Evolutionary conservation across 2,888 invertebrate species (phyloP), one percentile per base, ranked within the genome.

Genomic region (Microctonus aethiopoides): DNA sequence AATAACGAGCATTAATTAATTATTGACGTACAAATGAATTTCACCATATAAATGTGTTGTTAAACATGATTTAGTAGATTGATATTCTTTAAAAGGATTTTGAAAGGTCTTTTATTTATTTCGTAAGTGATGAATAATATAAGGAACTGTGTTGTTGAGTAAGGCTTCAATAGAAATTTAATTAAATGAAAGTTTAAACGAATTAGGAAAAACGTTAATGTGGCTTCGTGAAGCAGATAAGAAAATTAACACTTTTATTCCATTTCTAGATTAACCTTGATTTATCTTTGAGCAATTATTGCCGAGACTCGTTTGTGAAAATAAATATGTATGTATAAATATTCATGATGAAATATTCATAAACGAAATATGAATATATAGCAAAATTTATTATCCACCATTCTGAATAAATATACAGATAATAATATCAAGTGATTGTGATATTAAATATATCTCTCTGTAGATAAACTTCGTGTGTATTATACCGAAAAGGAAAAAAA

Each of bases 181-280:
- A 72, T 73, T 73, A 72, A 62, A 63, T 73, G 70, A 67, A 57
- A 70, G 16, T 16, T 70, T 75, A 75, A 75, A 69, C 67, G 70
- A 73, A 75, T 75, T 75, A 70, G 67, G 60, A 36, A 52, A 62
- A n/a, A 66, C 52, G 36, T 70, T 68, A 54, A 24, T 72, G 68
- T 52, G 75, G 75, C 74, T 75, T 74, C 75, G 39, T 57, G 16
- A 46, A 34, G 20, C 46, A 46, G 46, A 20, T 46, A 69, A 57
- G 62, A 63, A 29, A 5, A 29, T 9, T 22, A 16, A 39, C 36
- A 41, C 24, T 22, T 39, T 62, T 13, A 26, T n/a, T 62, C 64
- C 26, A 24, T 63, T 41, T 22, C 63, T 26, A 10, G 7, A 10
- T 61, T 41, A 22, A 24, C 20, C n/a, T 61, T 24, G n/a, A 39